Evolutionary conservation across 2,113 vertebrate species (phyloP).

Genomic region (Dissostichus mawsoni): DNA sequence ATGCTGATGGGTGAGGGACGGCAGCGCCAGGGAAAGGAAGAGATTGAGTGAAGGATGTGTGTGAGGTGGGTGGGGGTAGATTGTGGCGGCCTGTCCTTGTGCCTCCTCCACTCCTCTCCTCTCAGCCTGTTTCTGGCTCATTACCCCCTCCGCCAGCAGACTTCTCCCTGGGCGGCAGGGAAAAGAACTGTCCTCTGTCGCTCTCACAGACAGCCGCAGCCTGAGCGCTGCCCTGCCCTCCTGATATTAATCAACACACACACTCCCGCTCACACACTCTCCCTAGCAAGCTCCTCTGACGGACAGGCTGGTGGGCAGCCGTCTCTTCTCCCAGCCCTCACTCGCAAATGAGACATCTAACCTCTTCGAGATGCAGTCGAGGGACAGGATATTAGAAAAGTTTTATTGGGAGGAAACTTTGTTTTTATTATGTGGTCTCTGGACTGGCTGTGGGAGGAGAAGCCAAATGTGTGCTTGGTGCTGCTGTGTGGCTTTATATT

Average conservation of each 20-base stretch:
- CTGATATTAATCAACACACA: constrained; percentile 82
- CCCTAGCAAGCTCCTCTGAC: constrained; percentile 64
- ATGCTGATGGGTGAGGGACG: constrained; percentile 35
- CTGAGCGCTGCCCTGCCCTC: constrained; percentile 76
- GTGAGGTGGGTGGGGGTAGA: constrained; percentile 24
- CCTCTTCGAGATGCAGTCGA: constrained; percentile 58
- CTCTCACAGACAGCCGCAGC: constrained; percentile 72
- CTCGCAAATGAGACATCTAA: constrained; percentile 77
- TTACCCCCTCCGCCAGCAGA: constrained; percentile 83
- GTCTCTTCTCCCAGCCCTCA: constrained; percentile 67
- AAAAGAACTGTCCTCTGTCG: constrained; percentile 82
- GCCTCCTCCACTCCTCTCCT: constrained; percentile 74
- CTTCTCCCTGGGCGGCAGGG: constrained; percentile 82
- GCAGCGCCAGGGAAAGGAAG: constrained; percentile 38
- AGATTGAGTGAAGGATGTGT: constrained; percentile 72
- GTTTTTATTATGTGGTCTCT: constrained; percentile 50
- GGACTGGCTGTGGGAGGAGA: constrained; percentile 31
- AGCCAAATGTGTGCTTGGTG: neutral
- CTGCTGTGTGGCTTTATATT: constrained; percentile 16
- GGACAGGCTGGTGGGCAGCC: constrained; percentile 75
- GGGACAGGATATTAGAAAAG: constrained; percentile 72
- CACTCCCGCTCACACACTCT: constrained; percentile 42
- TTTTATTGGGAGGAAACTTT: constrained; percentile 65
- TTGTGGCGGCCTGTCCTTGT: constrained; percentile 77
- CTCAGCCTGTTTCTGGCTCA: constrained; percentile 84